Evolutionary conservation across 2,797 vertebrate species (phyloP), one percentile per base, ranked within the genome.

Genomic region (Xenentodon cancila): DNA sequence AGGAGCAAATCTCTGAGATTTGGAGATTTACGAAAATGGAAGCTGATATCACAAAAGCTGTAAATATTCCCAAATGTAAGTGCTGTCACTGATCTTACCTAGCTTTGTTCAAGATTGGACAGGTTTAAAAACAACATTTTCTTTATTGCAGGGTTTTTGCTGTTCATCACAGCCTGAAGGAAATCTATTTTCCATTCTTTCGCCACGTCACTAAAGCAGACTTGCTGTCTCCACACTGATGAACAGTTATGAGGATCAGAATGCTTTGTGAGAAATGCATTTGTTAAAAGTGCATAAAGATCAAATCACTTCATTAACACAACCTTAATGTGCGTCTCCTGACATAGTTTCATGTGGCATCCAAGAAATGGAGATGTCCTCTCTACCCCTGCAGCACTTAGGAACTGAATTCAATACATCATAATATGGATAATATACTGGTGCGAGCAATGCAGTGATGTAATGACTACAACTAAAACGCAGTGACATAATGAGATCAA

Each of bases 201-300:
- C 9, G 50, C 68, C 69, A 1, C 59, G 78, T 88, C 84, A 80
- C 88, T 51, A 19, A 78, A 88, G 88, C 82, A 63, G 84, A 55
- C 53, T 53, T 56, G 58, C 79, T 71, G 75, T 88, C 89, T 91
- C 86, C 85, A 88, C 90, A 83, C 92, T 91, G 90, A 92, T 90
- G 84, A 88, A 91, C 67, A 85, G 91, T 91, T 89, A 91, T 91
- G 90, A 87, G 82, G 56, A 73, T 79, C 67, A 71, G 86, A 92
- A 88, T 75, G 79, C 85, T 89, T 90, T 87, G 89, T 92, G 91
- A 92, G 92, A 71, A 80, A 92, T 88, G 86, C 68, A 82, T 86
- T 92, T 79, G 81, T 92, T 92, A 92, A 92, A 91, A 81, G 71
- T 80, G 89, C 90, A 89, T 70, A 75, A 73, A 84, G 75, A 62